Evolutionary conservation across 2,888 invertebrate species (phyloP), one percentile per base, ranked within the genome.

Genomic region (Drosophila bunnanda): DNA sequence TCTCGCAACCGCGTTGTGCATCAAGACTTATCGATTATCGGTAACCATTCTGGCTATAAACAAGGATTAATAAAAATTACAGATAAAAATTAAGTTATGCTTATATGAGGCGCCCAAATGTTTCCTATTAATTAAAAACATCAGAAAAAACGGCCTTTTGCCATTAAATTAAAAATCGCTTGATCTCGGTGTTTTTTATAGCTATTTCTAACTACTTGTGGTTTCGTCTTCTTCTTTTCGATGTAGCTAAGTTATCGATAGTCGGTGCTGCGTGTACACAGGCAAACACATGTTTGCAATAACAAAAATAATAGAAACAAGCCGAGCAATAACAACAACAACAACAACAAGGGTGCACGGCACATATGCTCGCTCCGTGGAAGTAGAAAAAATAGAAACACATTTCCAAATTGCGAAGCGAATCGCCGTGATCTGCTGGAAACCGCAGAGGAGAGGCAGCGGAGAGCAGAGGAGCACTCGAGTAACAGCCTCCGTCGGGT

Each of bases 281-380:
- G 32, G 4, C 60, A 61, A 61, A 60, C 61, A 62, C 62, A 62
- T 62, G 62, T 62, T 65, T 50, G 50, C 64, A 64, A 60, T 41
- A 50, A 65, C 36, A 66, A 46, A 25, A 46, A 46, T 39, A 62
- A 50, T 36, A 50, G 30, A 46, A 61, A 64, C 46, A 56, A 44
- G 32, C 59, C 7, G 30, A 54, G 41, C 20, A 41, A 20, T 12
- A 55, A 56, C 7, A 34, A 22, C 32, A 53, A 34, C 17, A 44
- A 44, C 20, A 50, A 56, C 22, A 56, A 55, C 13, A 58, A 39
- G 30, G 22, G 39, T 13, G n/a, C 38, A 56, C 25, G 13, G 60
- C 59, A 58, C 66, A 66, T 66, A 66, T 66, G 66, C 46, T 68
- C 30, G 44, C 44, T 32, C 54, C 54, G 41, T 36, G n/a, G 3